Evolutionary conservation across 1,140 invertebrate species (phyloP), one percentile per base, ranked within the genome.

Genomic region (Platyura marginata): DNA sequence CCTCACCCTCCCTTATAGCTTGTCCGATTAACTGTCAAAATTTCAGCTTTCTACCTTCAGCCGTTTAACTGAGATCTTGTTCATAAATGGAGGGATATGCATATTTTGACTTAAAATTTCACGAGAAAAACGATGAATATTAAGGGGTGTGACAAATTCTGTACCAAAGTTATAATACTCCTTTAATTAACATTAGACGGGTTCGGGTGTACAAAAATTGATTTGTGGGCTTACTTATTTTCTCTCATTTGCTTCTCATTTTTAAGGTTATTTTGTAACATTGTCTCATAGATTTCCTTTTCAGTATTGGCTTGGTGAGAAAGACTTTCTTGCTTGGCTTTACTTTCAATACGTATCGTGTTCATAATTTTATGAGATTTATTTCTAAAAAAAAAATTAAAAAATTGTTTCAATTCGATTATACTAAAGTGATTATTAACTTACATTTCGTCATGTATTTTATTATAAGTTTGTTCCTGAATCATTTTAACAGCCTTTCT

Each of bases 161-260:
- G n/a, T n/a, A n/a, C n/a, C n/a, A n/a, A n/a, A n/a, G n/a, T n/a
- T n/a, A n/a, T n/a, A n/a, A n/a, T n/a, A n/a, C n/a, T n/a, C n/a
- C n/a, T n/a, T n/a, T n/a, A n/a, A n/a, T n/a, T n/a, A n/a, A n/a
- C 13, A 34, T 35, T 33, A 4, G 19, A 19, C 18, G 22, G 39
- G 38, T 16, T 32, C 8, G 19, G 38, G 21, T 35, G 44, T 25
- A 25, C 2, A 33, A 46, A 40, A n/a, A 8, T 23, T 13, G 13
- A 15, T 16, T 13, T 35, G 9, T 6, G 9, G 23, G 44, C 42
- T 10, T 33, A 51, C 50, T 47, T 48, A 42, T 46, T 41, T 39
- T 46, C 46, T 21, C 48, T 35, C 18, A 47, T 37, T 5, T 41
- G 20, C 25, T 47, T 51, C 21, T 51, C 48, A 13, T 43, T 41